Percentiles rank a stretch among this genome's conserved stretches.
These are phyloP conservation scores for Halichoeres trimaculatus DNA, from an alignment of 2,113 vertebrate genomes.

Conservation along the genomic window DNA sequence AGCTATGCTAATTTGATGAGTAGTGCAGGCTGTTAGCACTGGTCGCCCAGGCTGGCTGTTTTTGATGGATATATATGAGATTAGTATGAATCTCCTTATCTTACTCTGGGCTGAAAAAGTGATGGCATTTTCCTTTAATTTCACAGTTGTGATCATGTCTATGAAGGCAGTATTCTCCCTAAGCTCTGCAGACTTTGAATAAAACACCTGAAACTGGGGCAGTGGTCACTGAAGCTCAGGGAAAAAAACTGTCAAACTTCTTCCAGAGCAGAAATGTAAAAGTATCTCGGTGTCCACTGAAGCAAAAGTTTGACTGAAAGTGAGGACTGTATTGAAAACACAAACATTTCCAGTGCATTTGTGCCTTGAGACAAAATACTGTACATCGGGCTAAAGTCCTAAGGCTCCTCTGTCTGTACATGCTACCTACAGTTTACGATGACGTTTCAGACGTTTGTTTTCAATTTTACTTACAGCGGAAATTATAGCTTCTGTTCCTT, in stretches of 20 bases:
- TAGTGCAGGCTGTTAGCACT: too few relatives aligned
- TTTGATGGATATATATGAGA: not conserved
- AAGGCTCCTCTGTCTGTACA: constrained; percentile 57
- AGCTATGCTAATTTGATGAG: too few relatives aligned
- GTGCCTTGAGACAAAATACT: constrained; percentile 62
- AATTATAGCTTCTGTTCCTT: constrained; percentile 62
- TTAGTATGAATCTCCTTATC: not conserved
- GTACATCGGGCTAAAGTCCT: constrained; percentile 48
- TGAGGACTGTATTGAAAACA: constrained; percentile 2
- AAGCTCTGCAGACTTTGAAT: not conserved
- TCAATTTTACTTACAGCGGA: constrained; percentile 39
- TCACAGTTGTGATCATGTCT: not conserved
- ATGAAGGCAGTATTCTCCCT: not conserved
- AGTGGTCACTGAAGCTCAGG: constrained; percentile 36
- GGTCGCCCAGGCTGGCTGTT: not conserved
- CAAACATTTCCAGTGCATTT: constrained; percentile 67
- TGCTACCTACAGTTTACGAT: constrained; percentile 43
- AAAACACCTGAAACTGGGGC: constrained; percentile 29
- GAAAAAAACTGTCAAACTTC: not conserved
- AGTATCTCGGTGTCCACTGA: not conserved
- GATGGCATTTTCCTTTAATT: not conserved
- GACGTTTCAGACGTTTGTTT: constrained; percentile 29
- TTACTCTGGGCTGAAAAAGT: not conserved
- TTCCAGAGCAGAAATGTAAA: not conserved
- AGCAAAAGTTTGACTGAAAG: not conserved